Evolutionary conservation across 1,140 invertebrate species (phyloP).

Genomic region (Harpegnathos saltator): DNA sequence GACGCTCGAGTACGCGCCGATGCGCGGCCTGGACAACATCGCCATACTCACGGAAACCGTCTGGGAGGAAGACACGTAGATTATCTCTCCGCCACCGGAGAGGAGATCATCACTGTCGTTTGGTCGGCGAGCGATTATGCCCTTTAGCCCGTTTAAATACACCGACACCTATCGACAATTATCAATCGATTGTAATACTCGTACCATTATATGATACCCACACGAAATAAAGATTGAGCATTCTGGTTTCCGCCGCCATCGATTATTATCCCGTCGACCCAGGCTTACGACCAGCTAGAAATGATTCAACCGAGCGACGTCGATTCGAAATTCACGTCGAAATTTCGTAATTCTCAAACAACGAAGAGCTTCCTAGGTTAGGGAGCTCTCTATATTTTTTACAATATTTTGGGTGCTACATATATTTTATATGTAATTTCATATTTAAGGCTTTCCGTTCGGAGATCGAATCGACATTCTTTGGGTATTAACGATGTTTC

Average conservation of each 20-base stretch:
- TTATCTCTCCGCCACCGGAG: background rate
- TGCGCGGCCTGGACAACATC: conserved; percentile 89
- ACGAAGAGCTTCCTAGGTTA: too few species aligned
- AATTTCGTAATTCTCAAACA: too few species aligned
- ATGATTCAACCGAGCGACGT: too few species aligned
- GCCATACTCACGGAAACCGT: conserved; percentile 92
- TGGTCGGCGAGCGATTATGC: background rate
- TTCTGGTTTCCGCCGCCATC: conserved; percentile 34
- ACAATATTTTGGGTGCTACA: too few species aligned
- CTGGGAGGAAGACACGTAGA: conserved; percentile 87
- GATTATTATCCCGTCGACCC: background rate
- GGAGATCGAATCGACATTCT: too few species aligned
- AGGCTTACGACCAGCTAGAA: too few species aligned
- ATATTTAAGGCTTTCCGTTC: too few species aligned
- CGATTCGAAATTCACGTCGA: too few species aligned
- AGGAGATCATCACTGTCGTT: conserved; percentile 1
- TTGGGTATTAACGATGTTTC: too few species aligned
- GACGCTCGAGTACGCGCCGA: conserved; percentile 92
- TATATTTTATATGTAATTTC: too few species aligned
- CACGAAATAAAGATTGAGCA: conserved; percentile 63
- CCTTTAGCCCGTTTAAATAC: conserved; percentile 54
- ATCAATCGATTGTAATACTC: conserved; percentile 41
- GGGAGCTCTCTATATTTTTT: too few species aligned
- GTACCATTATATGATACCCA: conserved; percentile 38
- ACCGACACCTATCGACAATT: conserved; percentile 10